Evolutionary conservation across 1,140 invertebrate species (phyloP).

Genomic region (Pentalonia nigronervosa): DNA sequence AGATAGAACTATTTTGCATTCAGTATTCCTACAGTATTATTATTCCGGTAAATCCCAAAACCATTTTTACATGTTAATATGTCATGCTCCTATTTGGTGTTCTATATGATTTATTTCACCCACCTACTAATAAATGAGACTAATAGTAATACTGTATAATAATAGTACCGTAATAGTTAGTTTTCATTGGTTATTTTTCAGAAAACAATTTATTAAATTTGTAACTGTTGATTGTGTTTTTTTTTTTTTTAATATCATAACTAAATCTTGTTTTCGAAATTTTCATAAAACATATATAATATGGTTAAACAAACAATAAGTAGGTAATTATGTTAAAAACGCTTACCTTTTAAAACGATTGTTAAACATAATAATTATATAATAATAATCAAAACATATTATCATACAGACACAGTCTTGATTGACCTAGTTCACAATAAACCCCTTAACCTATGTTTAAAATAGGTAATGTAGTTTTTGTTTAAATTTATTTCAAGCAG

Average conservation of each 20-base stretch:
- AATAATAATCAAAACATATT: background rate
- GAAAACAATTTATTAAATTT: background rate
- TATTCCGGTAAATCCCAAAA: background rate
- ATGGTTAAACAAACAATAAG: background rate
- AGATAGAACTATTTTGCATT: background rate
- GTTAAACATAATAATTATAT: background rate
- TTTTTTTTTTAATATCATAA: background rate
- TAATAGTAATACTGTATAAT: too few relatives aligned
- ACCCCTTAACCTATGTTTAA: too few relatives aligned
- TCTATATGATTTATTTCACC: background rate
- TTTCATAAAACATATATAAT: background rate
- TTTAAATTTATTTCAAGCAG: too few relatives aligned
- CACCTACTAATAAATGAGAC: background rate
- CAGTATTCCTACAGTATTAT: background rate
- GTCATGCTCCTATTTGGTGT: background rate
- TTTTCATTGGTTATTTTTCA: background rate
- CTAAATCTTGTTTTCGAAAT: background rate
- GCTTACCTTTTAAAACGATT: background rate
- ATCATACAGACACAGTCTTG: too few relatives aligned
- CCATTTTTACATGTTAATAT: background rate
- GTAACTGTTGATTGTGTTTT: background rate
- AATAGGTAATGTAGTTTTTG: too few relatives aligned
- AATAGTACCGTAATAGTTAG: too few relatives aligned
- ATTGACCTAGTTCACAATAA: too few relatives aligned
- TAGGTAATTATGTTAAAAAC: background rate